Percentiles rank a stretch among this genome's conserved stretches.
Conservation (phyloP, 2,113 vertebrate genomes). For the Phaethornis superciliosus region DNA sequence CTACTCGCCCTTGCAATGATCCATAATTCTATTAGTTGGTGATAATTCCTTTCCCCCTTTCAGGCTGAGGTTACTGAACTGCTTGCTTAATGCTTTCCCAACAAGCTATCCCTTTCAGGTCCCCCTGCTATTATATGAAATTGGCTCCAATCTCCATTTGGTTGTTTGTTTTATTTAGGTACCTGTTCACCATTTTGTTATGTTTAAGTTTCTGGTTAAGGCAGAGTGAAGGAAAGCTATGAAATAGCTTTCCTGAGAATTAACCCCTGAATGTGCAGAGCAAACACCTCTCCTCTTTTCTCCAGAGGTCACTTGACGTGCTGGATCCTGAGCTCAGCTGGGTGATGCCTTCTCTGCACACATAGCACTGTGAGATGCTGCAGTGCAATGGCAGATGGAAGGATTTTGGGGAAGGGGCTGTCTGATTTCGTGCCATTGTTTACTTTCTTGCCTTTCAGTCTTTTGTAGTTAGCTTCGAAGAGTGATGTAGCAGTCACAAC, state of each 20-base stretch:
- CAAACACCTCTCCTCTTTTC: background rate
- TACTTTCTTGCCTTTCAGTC: slow-evolving; percentile 43
- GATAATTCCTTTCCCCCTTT: background rate
- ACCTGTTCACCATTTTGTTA: background rate
- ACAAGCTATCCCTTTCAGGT: background rate
- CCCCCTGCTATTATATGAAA: background rate
- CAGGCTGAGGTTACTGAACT: background rate
- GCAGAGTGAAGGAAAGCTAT: background rate
- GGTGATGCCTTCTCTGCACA: background rate
- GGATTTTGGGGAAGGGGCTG: slow-evolving; percentile 63
- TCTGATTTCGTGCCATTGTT: slow-evolving; percentile 73
- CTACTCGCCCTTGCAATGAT: fast-evolving
- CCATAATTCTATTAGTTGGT: background rate
- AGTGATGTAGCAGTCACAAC: slow-evolving; percentile 58
- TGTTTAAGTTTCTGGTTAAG: background rate
- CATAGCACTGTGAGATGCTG: background rate
- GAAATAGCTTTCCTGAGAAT: background rate
- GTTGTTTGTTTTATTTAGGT: fast-evolving
- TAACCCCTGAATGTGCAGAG: background rate
- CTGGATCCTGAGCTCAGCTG: background rate
- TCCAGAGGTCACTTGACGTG: background rate
- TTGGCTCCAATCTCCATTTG: fast-evolving
- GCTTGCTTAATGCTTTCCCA: too few relatives aligned
- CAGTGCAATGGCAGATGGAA: slow-evolving; percentile 56
- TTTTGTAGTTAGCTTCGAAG: slow-evolving; percentile 63